Conservation (phyloP, 2,113 vertebrate genomes). For the Microtus ochrogaster region DNA sequence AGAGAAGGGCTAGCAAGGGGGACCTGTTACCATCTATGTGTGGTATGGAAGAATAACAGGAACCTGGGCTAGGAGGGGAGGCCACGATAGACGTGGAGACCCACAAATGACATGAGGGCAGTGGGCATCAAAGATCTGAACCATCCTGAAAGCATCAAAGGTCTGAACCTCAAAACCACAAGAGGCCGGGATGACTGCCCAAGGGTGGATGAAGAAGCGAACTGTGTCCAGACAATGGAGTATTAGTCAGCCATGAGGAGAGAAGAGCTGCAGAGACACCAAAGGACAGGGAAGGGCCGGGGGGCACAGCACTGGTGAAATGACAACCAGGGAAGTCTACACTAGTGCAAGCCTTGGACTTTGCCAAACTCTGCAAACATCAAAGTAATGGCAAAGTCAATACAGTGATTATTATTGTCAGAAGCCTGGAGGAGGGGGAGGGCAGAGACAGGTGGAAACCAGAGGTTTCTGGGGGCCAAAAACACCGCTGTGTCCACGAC, state of each 20-base stretch:
- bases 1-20: fast-evolving
- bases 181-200: not conserved
- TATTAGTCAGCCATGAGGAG: not conserved
- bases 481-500: fast-evolving
- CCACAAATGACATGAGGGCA: not conserved
- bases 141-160: not conserved
- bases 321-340: not conserved
- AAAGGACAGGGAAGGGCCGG: not conserved
- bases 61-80: fast-evolving
- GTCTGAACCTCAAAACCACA: fast-evolving
- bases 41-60: fast-evolving
- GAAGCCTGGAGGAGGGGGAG: fast-evolving
- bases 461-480: too few relatives aligned
- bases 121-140: fast-evolving
- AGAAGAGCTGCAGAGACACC: not conserved
- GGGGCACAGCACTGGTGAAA: not conserved
- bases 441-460: fast-evolving
- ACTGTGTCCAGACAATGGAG: not conserved
- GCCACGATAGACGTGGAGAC: fast-evolving
- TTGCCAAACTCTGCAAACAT: fast-evolving
- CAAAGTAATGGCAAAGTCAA: fast-evolving
- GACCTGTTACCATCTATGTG: fast-evolving
- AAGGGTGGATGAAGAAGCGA: too few relatives aligned
- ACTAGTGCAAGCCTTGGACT: fast-evolving
- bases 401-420: too few relatives aligned